Conservation (phyloP, 2,888 invertebrate genomes). For the Stenichneumon culpator region DNA sequence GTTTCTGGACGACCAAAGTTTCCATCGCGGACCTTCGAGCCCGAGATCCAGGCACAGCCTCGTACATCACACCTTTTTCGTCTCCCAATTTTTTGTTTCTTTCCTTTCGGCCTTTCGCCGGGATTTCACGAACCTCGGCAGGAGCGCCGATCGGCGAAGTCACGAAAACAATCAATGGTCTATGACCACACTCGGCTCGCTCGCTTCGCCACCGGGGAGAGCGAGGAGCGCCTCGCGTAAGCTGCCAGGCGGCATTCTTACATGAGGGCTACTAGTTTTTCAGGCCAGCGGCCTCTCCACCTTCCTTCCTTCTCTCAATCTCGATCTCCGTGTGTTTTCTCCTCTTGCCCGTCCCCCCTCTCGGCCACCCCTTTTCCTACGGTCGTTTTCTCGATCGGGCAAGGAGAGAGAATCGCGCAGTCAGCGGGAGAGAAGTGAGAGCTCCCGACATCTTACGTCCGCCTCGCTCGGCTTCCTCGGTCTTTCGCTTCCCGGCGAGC, state of each 20-base stretch:
- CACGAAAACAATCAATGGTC: conserved; percentile 67
- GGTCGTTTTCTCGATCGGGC: conserved; percentile 59
- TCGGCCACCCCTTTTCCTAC: conserved; percentile 18
- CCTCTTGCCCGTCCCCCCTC: conserved; percentile 19
- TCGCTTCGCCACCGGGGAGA: conserved; percentile 15
- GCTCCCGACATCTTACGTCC: conserved; percentile 54
- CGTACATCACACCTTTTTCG: conserved; percentile 9
- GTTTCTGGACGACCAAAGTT: not conserved
- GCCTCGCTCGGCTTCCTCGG: conserved; percentile 52
- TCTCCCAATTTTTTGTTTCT: not conserved
- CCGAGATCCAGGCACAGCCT: not conserved
- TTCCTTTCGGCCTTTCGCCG: not conserved
- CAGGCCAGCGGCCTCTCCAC: conserved; percentile 72
- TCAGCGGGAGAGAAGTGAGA: conserved; percentile 34
- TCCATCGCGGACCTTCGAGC: too few species aligned
- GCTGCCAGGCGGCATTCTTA: conserved; percentile 76
- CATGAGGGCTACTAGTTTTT: conserved; percentile 79
- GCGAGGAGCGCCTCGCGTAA: conserved; percentile 44
- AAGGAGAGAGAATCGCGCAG: conserved; percentile 13
- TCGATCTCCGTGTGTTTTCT: conserved; percentile 35
- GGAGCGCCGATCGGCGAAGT: conserved; percentile 38
- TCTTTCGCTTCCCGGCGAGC: conserved; percentile 52
- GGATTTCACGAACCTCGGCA: conserved; percentile 5
- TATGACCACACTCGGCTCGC: conserved; percentile 41
- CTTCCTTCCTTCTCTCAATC: conserved; percentile 56